phyloP scores from a whole-genome alignment of 2,888 invertebrate species.

The Hydroisotoma schaefferi region DNA sequence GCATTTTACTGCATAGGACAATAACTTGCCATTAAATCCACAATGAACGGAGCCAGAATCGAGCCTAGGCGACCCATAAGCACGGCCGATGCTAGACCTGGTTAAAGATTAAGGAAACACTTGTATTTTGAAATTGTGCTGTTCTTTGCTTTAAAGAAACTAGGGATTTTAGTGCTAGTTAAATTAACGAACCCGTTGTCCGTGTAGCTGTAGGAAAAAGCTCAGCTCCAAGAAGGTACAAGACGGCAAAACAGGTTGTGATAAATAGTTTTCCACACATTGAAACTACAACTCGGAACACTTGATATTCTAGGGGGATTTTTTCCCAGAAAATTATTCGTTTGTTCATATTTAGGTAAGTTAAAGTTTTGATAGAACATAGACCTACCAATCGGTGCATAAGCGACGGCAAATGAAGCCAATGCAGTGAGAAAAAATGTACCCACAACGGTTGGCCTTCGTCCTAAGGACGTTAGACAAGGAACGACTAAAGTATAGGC shows the following conservation, averaged over 20 bases:
- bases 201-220: slow-evolving; percentile 37
- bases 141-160: neutral
- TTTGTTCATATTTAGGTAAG: too few relatives aligned
- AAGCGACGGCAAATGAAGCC: slow-evolving; percentile 23
- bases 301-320: slow-evolving; percentile 12
- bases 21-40: slow-evolving; percentile 35
- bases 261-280: slow-evolving; percentile 41
- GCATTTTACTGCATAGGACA: neutral
- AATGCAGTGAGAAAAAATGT: slow-evolving; percentile 25
- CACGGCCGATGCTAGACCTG: slow-evolving; percentile 26
- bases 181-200: slow-evolving; percentile 24
- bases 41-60: slow-evolving; percentile 38
- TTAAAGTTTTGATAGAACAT: too few relatives aligned
- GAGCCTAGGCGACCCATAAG: slow-evolving; percentile 39
- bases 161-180: neutral
- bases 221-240: slow-evolving; percentile 42
- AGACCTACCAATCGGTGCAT: slow-evolving; percentile 22
- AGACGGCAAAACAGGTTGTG: slow-evolving; percentile 34
- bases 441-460: slow-evolving; percentile 9
- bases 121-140: too few relatives aligned
- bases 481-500: slow-evolving; percentile 22
- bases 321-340: too few relatives aligned
- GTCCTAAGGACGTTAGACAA: slow-evolving; percentile 15
- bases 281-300: slow-evolving; percentile 24
- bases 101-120: too few relatives aligned